Base-by-base conservation (phyloP, 2,797 vertebrate species). In the Chelmon rostratus region DNA sequence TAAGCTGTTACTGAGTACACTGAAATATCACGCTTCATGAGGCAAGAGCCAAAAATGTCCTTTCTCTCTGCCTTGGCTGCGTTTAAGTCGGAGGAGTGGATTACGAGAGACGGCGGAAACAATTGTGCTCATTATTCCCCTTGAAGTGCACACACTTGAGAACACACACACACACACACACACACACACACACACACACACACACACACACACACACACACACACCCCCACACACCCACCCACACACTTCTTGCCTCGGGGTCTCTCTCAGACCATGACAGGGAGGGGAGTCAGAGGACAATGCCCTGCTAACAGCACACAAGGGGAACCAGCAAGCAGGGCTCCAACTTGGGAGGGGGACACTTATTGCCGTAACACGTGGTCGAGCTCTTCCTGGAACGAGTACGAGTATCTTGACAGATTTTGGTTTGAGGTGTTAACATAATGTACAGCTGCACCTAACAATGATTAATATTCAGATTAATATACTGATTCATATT, bases 91-190 rank as follows among this genome's bases (percentile, higher is more conserved):
- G 57, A 68, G 68, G 67, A 76, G 70, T 68, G 80, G 78, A 87
- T 81, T 79, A 88, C 73, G 58, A 0, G 28, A 78, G 65, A 83
- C 25, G 59, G 79, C 25, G 77, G 87, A 92, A 92, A 93, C 86
- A 91, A 89, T 78, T 79, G 89, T 47, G 49, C 82, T 87, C 89
- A 91, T 93, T 94, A 93, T 92, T 89, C 86, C 68, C 77, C 72
- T 53, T n/a, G 5, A 67, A 86, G 81, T 53, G 73, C 72, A 76
- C 82, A 71, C 56, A 72, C 63, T 73, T 57, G 16, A 69, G 37
- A 71, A 50, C 37, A 46, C 49, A 52, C 80, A 44, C 38, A 71
- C 46, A 68, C 37, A 23, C 66, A 44, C 38, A 72, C 9, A 44
- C 38, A 64, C 59, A 67, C 64, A 56, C 42, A 67, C 47, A 53